Conservation (phyloP, 2,797 vertebrate species). For the Lacerta viridis region DNA sequence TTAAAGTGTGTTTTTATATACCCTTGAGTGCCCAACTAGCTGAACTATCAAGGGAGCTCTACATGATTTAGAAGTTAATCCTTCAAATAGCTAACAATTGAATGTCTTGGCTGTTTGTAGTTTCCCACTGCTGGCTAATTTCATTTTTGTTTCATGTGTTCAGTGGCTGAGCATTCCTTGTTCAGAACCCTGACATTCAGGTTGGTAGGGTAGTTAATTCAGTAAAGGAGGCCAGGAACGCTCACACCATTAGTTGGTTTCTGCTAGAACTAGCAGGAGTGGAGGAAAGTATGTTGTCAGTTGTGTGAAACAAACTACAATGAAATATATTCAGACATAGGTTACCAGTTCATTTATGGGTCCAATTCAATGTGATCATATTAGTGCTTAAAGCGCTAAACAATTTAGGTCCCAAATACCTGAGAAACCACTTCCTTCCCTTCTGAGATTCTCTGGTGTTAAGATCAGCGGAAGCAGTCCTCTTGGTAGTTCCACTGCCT, state of each 20-base stretch:
- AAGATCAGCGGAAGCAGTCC: no score
- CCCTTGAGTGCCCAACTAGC: slow-evolving; percentile 83
- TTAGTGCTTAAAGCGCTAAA: no score
- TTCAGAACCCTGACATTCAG: slow-evolving; percentile 74
- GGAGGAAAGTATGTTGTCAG: slow-evolving; percentile 20
- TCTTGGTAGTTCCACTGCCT: no score
- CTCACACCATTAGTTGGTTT: slow-evolving; percentile 59
- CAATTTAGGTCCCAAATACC: no score
- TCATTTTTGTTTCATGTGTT: slow-evolving; percentile 84
- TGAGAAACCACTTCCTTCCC: no score
- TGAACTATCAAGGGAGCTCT: slow-evolving; percentile 83
- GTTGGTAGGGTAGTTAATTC: slow-evolving; percentile 82
- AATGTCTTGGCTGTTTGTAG: slow-evolving; percentile 83
- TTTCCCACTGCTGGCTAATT: slow-evolving; percentile 82
- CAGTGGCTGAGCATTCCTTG: slow-evolving; percentile 76
- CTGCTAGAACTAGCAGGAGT: slow-evolving; percentile 58
- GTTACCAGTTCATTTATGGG: background rate
- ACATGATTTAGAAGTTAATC: slow-evolving; percentile 88
- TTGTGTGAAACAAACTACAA: background rate
- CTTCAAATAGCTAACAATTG: slow-evolving; percentile 85
- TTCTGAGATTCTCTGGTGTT: no score
- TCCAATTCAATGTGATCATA: background rate
- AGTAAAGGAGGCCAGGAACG: slow-evolving; percentile 75
- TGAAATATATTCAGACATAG: background rate
- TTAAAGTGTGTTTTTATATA: slow-evolving; percentile 84